Conservation (phyloP, 2,113 vertebrate genomes). For the Megalops atlanticus region DNA sequence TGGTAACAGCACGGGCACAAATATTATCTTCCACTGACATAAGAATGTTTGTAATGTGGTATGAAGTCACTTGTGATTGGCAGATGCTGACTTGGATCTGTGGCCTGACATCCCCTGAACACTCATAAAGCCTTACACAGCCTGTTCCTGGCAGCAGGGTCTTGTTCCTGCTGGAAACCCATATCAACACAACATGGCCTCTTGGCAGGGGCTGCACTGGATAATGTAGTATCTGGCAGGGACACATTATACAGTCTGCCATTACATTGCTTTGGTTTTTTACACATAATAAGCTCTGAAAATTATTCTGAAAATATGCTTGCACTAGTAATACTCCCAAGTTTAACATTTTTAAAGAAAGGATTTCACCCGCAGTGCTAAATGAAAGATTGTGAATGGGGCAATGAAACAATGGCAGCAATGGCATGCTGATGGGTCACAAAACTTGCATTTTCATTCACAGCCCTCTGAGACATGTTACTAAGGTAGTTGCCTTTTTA, state of each 20-base stretch:
- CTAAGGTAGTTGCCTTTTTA: background rate
- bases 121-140: background rate
- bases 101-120: constrained; percentile 2
- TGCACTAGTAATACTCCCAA: background rate
- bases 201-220: background rate
- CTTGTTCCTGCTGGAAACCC: background rate
- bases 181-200: background rate
- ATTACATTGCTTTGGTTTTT: constrained; percentile 17
- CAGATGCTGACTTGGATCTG: background rate
- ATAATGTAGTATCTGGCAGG: constrained; percentile 16
- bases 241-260: background rate
- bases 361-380: background rate
- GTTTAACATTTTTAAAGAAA: background rate
- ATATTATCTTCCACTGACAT: no score
- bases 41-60: background rate
- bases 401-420: background rate
- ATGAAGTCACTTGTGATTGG: background rate
- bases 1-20: background rate
- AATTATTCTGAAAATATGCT: background rate
- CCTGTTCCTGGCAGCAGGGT: background rate
- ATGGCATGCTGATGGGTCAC: background rate
- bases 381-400: background rate
- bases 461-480: background rate
- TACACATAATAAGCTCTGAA: background rate
- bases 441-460: background rate